These are phyloP conservation scores for Folsomia manolachei DNA, from an alignment of 2,888 invertebrate genomes.

Conservation along the genomic window DNA sequence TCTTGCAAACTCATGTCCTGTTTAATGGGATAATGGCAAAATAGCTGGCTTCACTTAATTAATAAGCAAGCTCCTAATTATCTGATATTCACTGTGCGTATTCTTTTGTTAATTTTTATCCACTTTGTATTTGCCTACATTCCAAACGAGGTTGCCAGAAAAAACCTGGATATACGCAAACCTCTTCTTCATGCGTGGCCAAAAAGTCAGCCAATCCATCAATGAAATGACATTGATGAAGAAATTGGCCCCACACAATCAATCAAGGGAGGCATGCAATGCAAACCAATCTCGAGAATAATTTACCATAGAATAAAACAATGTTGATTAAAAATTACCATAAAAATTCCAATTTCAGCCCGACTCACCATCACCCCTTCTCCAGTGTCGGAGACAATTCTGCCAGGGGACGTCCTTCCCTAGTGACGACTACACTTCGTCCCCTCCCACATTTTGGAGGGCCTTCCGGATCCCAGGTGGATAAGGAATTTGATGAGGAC, in stretches of 20 bases:
- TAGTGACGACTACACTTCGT: background rate
- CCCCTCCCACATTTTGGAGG: background rate
- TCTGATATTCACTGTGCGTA: background rate
- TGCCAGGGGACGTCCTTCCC: background rate
- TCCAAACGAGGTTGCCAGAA: too few species aligned
- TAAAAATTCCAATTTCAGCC: background rate
- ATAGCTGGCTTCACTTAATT: background rate
- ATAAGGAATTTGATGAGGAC: conserved; percentile 9
- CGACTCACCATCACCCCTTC: background rate
- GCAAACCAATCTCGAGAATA: background rate
- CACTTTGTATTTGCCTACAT: too few species aligned
- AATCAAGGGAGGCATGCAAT: background rate
- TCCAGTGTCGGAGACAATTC: background rate
- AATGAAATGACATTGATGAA: background rate
- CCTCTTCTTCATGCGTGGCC: too few species aligned
- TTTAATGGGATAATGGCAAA: too few species aligned
- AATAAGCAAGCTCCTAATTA: background rate
- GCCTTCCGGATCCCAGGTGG: too few species aligned
- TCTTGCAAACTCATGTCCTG: conserved; percentile 11
- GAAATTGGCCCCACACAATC: background rate
- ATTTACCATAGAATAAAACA: too few species aligned
- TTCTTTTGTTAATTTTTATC: too few species aligned
- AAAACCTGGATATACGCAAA: background rate
- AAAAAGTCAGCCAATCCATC: background rate
- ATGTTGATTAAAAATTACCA: background rate